These are phyloP conservation scores for Trinectes maculatus DNA, from an alignment of 2,113 vertebrate genomes.

Conservation along the genomic window DNA sequence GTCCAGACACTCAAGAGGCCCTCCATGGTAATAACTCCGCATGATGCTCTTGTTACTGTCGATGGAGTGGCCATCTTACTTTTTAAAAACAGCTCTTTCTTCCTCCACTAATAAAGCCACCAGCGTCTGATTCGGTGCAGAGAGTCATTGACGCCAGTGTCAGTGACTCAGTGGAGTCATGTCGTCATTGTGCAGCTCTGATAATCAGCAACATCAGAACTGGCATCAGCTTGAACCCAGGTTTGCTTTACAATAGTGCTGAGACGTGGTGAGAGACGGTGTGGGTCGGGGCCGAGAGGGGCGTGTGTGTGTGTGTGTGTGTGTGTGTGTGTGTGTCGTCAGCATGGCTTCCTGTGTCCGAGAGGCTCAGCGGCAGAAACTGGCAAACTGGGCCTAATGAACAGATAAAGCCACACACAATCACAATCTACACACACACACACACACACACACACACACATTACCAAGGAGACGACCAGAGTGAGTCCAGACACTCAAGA, in stretches of 20 bases:
- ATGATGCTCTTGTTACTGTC: conserved; percentile 34
- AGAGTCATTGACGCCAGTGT: conserved; percentile 45
- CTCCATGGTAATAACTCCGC: conserved; percentile 45
- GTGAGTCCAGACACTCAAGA: conserved; percentile 46
- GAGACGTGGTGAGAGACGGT: conserved; percentile 30
- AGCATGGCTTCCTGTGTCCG: conserved; percentile 34
- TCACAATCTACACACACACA: background rate
- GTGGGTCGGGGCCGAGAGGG: conserved; percentile 8
- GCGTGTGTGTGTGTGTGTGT: conserved; percentile 38
- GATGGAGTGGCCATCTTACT: conserved; percentile 39
- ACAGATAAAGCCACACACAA: conserved; percentile 29
- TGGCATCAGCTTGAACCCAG: conserved; percentile 45
- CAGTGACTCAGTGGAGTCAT: conserved; percentile 34
- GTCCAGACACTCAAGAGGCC: conserved; percentile 51
- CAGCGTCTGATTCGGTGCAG: conserved; percentile 31
- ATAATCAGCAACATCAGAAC: conserved; percentile 51
- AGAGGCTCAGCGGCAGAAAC: background rate
- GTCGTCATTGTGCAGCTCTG: conserved; percentile 61
- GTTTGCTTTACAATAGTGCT: conserved; percentile 55
- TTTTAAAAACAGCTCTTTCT: conserved; percentile 35
- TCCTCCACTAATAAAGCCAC: conserved; percentile 45
- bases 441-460: conserved; percentile 8
- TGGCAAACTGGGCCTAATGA: conserved; percentile 24
- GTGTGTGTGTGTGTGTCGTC: conserved; percentile 35
- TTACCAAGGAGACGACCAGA: conserved; percentile 55